A percentile compares a stretch with the other conserved stretches of the same genome.
phyloP scores from a whole-genome alignment of 2,888 invertebrate species.

The Dynastes tityus region DNA sequence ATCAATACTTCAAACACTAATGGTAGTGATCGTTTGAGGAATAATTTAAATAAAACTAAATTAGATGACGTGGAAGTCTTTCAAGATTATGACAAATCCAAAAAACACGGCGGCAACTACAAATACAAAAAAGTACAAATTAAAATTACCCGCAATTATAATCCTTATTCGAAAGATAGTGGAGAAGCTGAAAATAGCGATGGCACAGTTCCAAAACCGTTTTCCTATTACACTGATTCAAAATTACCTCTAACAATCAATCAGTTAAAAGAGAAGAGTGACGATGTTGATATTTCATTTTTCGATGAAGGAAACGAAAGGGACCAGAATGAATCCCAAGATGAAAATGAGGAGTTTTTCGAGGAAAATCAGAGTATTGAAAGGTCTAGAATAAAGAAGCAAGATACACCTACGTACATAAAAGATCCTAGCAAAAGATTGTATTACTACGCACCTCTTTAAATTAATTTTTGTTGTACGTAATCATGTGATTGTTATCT shows the following conservation, averaged over 20 bases:
- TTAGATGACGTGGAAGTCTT: constrained; percentile 57
- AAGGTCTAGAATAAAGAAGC: neutral
- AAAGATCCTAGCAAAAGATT: constrained; percentile 68
- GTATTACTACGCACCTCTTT: constrained; percentile 67
- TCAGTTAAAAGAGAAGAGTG: constrained; percentile 57
- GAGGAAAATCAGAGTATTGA: no score
- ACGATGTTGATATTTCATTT: constrained; percentile 32
- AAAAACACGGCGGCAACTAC: constrained; percentile 61
- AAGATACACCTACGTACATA: constrained; percentile 59
- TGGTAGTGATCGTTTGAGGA: no score
- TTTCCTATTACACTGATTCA: constrained; percentile 63
- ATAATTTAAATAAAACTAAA: neutral
- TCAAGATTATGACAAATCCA: constrained; percentile 57
- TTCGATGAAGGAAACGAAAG: constrained; percentile 29
- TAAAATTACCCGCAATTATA: constrained; percentile 40
- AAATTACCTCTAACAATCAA: constrained; percentile 63
- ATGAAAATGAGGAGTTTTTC: neutral
- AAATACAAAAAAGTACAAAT: constrained; percentile 49
- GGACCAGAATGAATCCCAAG: neutral
- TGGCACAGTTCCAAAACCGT: constrained; percentile 63
- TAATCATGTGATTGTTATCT: neutral
- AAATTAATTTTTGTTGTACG: constrained; percentile 47
- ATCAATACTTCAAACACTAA: neutral
- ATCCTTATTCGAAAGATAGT: constrained; percentile 41
- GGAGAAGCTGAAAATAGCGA: constrained; percentile 54